Percentiles rank a stretch among this genome's conserved stretches.
Evolutionary conservation across 2,888 invertebrate genomes (phyloP).

Genomic region (Limnephilus marmoratus): DNA sequence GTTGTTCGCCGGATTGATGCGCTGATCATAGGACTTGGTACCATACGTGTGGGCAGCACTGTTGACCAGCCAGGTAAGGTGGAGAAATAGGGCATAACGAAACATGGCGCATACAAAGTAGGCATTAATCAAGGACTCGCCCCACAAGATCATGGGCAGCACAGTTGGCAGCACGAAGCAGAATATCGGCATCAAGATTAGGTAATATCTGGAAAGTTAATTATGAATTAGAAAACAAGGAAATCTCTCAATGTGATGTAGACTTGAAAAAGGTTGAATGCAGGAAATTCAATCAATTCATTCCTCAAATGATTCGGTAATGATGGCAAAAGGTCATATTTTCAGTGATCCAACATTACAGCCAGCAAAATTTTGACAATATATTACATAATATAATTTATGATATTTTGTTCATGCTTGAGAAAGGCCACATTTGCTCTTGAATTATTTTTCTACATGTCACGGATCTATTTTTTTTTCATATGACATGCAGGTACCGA

Average conservation of each 20-base stretch:
- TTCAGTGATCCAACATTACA: no score
- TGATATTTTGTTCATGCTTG: no score
- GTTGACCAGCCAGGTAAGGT: conserved; percentile 94
- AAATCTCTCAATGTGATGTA: neutral
- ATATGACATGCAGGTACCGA: no score
- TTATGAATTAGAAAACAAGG: neutral
- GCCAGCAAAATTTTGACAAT: no score
- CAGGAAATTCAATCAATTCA: no score
- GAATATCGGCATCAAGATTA: conserved; percentile 84
- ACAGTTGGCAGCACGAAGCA: conserved; percentile 88
- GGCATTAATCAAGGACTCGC: conserved; percentile 82
- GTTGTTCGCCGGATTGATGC: conserved; percentile 86
- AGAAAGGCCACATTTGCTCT: no score
- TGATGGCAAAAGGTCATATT: no score
- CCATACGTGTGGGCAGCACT: conserved; percentile 92
- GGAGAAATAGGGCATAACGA: conserved; percentile 87
- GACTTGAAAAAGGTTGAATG: no score
- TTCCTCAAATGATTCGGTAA: no score
- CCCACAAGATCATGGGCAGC: conserved; percentile 87
- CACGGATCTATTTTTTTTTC: no score
- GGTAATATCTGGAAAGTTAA: conserved; percentile 80
- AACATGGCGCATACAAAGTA: conserved; percentile 84
- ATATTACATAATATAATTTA: no score
- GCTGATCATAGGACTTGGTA: conserved; percentile 85
- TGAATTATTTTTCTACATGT: no score